phyloP scores from a whole-genome alignment of 2,888 invertebrate genomes.

The Oligia fasciuncula region DNA sequence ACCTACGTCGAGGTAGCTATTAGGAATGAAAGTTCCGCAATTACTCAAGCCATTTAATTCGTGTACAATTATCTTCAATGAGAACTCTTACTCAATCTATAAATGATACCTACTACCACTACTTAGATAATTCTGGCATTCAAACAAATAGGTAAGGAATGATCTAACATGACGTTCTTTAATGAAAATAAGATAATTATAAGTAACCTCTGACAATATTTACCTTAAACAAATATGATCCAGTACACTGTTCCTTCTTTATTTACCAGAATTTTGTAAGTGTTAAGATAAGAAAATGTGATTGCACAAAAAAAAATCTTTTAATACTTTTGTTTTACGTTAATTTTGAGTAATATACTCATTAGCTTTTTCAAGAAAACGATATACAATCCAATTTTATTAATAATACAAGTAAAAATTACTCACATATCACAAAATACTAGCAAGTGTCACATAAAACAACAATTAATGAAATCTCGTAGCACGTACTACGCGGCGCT shows the following conservation, averaged over 20 bases:
- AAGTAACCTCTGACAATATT: slow-evolving; percentile 6
- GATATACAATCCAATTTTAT: background rate
- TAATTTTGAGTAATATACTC: background rate
- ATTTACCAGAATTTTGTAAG: slow-evolving; percentile 37
- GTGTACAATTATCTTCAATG: background rate
- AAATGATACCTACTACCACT: slow-evolving; percentile 1
- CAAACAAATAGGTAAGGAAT: background rate
- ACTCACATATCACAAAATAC: slow-evolving; percentile 50
- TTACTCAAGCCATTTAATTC: slow-evolving; percentile 19
- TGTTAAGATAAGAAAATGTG: background rate
- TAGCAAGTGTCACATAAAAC: slow-evolving; percentile 21
- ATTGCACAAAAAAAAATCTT: background rate
- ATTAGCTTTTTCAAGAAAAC: background rate
- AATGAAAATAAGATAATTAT: too few relatives aligned
- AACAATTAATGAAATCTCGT: slow-evolving; percentile 61
- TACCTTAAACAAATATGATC: slow-evolving; percentile 32
- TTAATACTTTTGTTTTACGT: background rate
- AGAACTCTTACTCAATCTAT: background rate
- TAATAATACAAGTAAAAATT: slow-evolving; percentile 6
- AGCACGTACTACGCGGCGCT: slow-evolving; percentile 72
- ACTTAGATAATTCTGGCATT: background rate
- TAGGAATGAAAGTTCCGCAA: slow-evolving; percentile 24
- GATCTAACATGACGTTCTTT: too few relatives aligned
- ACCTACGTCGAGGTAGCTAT: slow-evolving; percentile 9
- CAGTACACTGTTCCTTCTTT: slow-evolving; percentile 2